phyloP scores from a whole-genome alignment of 2,888 invertebrate genomes.

The Heliconius erato region DNA sequence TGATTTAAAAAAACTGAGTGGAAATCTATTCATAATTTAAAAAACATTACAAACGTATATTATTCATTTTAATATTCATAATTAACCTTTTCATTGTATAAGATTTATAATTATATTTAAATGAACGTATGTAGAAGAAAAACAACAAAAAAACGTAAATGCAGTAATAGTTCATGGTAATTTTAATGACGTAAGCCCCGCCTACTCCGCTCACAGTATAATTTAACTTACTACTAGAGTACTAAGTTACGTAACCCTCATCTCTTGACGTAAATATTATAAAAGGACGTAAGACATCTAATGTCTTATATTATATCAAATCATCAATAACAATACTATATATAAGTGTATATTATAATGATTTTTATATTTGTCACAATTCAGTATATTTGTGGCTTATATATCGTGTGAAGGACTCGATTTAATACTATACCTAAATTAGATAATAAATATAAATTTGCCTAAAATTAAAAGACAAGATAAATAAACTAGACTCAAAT shows the following conservation, averaged over 20 bases:
- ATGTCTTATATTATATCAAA: not conserved
- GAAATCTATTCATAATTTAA: not conserved
- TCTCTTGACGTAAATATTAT: not conserved
- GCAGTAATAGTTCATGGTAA: slow-evolving; percentile 20
- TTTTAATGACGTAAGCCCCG: slow-evolving; percentile 24
- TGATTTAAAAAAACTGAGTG: not conserved
- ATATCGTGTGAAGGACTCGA: not conserved
- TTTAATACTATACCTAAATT: not conserved
- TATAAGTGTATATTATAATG: not conserved
- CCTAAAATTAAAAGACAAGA: not conserved
- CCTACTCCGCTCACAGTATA: slow-evolving; percentile 11
- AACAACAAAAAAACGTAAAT: slow-evolving; percentile 8
- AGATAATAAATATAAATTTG: not conserved
- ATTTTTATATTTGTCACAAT: not conserved
- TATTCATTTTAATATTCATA: not conserved
- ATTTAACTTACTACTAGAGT: not conserved
- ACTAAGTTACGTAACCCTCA: slow-evolving; percentile 2
- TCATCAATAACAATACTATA: no score
- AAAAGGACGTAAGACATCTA: not conserved
- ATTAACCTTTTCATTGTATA: not conserved
- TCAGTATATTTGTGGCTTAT: not conserved
- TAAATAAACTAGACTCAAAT: not conserved
- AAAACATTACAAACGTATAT: not conserved
- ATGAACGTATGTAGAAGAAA: slow-evolving; percentile 8
- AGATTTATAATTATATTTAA: not conserved